Evolutionary conservation across 2,113 vertebrate species (phyloP).

Genomic region (Egretta garzetta): DNA sequence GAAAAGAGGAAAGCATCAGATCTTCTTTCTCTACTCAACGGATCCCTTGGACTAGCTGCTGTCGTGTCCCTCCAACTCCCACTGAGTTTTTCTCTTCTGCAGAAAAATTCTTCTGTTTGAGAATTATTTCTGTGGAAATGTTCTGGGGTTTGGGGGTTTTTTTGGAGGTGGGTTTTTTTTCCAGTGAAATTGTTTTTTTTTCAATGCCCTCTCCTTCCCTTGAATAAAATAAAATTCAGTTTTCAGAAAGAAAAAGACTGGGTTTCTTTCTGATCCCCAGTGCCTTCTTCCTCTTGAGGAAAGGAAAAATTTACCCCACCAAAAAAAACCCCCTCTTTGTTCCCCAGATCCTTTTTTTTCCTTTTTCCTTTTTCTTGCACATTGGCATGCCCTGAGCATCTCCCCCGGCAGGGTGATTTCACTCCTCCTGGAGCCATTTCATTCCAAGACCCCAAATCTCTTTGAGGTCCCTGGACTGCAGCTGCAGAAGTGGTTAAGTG

Average conservation of each 20-base stretch:
- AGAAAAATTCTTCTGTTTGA: neutral
- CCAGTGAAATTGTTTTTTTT: neutral
- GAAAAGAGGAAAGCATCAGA: neutral
- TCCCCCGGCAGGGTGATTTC: neutral
- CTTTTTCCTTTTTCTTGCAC: neutral
- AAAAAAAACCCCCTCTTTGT: neutral
- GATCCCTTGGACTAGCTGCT: neutral
- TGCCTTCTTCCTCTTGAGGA: neutral
- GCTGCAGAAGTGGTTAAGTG: neutral
- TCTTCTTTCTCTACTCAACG: neutral
- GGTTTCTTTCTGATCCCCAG: neutral
- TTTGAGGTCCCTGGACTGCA: neutral
- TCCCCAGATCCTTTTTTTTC: neutral
- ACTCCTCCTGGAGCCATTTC: neutral
- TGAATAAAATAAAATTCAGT: neutral
- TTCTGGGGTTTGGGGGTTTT: neutral
- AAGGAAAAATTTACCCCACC: neutral
- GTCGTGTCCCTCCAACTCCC: neutral
- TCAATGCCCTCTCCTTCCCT: neutral
- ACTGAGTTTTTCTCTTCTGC: neutral
- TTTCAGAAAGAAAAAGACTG: neutral
- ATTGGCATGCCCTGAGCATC: neutral
- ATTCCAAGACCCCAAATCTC: neutral
- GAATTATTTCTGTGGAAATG: neutral
- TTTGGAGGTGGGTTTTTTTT: neutral